Evolutionary conservation across 2,888 invertebrate species (phyloP).

Genomic region (Panzeria rudis): DNA sequence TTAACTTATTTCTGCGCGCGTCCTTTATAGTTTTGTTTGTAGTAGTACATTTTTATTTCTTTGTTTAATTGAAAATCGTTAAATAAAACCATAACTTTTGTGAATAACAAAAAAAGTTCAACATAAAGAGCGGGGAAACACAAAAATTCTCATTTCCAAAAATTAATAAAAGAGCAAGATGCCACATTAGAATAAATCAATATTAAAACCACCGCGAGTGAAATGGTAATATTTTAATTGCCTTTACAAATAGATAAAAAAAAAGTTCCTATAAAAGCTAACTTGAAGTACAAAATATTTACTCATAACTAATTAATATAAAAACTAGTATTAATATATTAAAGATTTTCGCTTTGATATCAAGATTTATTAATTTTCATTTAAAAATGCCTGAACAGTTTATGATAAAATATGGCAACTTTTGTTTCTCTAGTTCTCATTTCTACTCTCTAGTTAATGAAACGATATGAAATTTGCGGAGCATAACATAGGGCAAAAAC

Average conservation of each 20-base stretch:
- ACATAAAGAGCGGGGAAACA: conserved; percentile 27
- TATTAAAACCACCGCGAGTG: neutral
- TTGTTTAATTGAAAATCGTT: conserved; percentile 75
- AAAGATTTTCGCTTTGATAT: neutral
- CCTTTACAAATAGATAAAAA: neutral
- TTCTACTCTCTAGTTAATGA: conserved; percentile 8
- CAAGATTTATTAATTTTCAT: neutral
- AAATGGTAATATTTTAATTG: neutral
- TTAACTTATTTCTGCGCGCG: conserved; percentile 63
- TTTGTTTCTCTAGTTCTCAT: neutral
- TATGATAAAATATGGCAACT: conserved; percentile 23
- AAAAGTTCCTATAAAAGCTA: neutral
- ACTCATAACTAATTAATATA: neutral
- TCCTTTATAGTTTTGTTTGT: conserved; percentile 60
- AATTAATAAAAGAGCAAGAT: conserved; percentile 9
- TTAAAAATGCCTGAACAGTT: neutral
- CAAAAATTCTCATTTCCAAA: conserved; percentile 17
- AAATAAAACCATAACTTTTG: conserved; percentile 69
- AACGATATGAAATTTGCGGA: conserved; percentile 51
- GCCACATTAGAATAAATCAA: conserved; percentile 15
- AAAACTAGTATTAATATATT: neutral
- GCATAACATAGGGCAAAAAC: conserved; percentile 57
- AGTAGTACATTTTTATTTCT: conserved; percentile 67
- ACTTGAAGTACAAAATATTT: neutral
- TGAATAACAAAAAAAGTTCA: conserved; percentile 56